These are phyloP conservation scores for Nomada ruficornis DNA, from an alignment of 2,888 invertebrate genomes.

Conservation along the genomic window DNA sequence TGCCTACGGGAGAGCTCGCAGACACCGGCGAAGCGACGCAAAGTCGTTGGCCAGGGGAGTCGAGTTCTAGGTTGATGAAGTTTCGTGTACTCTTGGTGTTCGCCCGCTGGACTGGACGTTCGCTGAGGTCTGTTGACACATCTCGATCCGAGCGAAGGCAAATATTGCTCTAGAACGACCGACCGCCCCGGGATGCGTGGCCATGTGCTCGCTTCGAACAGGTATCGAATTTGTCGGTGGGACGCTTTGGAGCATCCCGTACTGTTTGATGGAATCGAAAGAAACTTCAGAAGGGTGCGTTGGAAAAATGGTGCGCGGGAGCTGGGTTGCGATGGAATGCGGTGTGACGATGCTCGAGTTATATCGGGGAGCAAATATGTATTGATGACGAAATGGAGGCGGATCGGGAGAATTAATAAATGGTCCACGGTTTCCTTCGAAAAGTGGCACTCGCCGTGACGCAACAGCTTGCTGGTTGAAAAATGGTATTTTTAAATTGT, in stretches of 20 bases:
- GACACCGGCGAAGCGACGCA: conserved; percentile 6
- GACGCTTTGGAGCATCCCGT: background rate
- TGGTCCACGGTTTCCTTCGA: too few relatives aligned
- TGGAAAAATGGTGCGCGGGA: too few relatives aligned
- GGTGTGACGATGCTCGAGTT: too few relatives aligned
- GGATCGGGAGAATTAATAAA: too few relatives aligned
- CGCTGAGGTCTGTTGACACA: conserved; percentile 53
- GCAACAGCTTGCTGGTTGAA: too few relatives aligned
- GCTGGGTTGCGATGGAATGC: too few relatives aligned
- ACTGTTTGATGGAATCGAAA: too few relatives aligned
- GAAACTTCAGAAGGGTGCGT: too few relatives aligned
- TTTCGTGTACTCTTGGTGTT: conserved; percentile 29
- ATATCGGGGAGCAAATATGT: too few relatives aligned
- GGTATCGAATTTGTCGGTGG: background rate
- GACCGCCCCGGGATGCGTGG: background rate
- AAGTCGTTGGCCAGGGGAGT: conserved; percentile 27
- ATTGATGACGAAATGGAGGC: too few relatives aligned
- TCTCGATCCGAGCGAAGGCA: conserved; percentile 26
- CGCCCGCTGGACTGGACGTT: conserved; percentile 23
- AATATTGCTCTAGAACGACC: conserved; percentile 36
- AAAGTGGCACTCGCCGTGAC: too few relatives aligned
- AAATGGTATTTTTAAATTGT: too few relatives aligned
- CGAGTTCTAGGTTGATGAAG: conserved; percentile 18
- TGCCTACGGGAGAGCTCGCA: conserved; percentile 36
- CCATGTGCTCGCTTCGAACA: background rate